Base-by-base conservation (phyloP, 2,888 invertebrate species). In the Pecten maximus region DNA sequence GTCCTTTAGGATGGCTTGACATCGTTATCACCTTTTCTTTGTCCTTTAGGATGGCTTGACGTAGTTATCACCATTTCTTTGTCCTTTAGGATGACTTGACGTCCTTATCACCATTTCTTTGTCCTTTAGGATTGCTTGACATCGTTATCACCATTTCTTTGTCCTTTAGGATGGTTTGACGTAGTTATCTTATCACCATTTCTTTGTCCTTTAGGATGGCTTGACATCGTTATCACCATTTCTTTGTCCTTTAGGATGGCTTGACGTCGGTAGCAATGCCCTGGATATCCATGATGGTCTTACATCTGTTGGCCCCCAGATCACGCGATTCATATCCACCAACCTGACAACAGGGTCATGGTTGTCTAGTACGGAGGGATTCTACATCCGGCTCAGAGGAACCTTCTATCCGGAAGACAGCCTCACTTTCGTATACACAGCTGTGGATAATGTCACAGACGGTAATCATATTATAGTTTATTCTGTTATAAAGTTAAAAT, bases 331-430 rank as follows among this genome's bases (percentile, higher is more conserved):
- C 90, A 95, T 94, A 10, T 93, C 94, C 28, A 91, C 93, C 3
- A 95, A 95, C 89, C 92, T 95, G 88, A 95, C 95, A 0, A 93
- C 94, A 44, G 94, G 93, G 4, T 92, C 92, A 28, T 93, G 94
- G 87, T 93, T 94, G 87, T 94, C 93, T 35, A 90, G 93, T 0
- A 92, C 92, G 28, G 92, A 94, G 15, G 95, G 95, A 4, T 94
- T 95, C 40, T 96, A 95, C 91, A 93, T 95, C 88, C 92, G 95
- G 40, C 92, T 95, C 15, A 90, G 94, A 40, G 96, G 95, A 3
- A 94, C 94, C 2, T 94, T 95, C 90, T 94, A 94, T 91, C 93
- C 92, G 40, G 93, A 94, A 0, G 96, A 96, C 90, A 94, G 92
- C 74, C 90, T 96, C 40, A 93, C 93, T n/a, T 95, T 95, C 92